These are phyloP conservation scores for Zaprionus ghesquierei DNA, from an alignment of 1,140 invertebrate species.

Conservation along the genomic window DNA sequence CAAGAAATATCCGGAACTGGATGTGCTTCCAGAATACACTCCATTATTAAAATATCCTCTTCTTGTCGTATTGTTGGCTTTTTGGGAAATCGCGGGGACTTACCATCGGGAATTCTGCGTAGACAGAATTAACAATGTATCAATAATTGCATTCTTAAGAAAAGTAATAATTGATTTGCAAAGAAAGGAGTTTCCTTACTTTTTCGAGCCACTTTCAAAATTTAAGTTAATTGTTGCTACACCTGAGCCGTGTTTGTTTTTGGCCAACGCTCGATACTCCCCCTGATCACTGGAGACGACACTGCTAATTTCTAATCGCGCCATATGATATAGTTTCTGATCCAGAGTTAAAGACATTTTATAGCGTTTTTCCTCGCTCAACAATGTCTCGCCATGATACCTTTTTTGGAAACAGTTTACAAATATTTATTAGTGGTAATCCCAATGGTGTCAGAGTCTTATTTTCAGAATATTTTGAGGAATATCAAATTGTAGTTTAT, in stretches of 20 bases:
- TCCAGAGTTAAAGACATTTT: conserved; percentile 91
- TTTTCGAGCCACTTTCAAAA: conserved; percentile 94
- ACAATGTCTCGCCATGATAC: conserved; percentile 91
- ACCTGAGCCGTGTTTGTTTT: conserved; percentile 95
- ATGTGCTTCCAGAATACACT: conserved; percentile 96
- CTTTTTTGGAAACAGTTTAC: conserved; percentile 83
- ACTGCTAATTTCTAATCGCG: conserved; percentile 91
- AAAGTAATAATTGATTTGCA: background rate
- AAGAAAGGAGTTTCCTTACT: conserved; percentile 85
- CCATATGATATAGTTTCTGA: conserved; percentile 94
- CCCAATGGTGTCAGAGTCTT: background rate
- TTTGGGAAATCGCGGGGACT: conserved; percentile 97
- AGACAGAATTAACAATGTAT: conserved; percentile 17
- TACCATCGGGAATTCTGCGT: conserved; percentile 95
- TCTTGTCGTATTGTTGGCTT: conserved; percentile 98
- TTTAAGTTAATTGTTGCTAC: conserved; percentile 97
- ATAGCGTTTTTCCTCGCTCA: conserved; percentile 90
- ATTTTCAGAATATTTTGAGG: background rate
- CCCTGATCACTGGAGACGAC: conserved; percentile 94
- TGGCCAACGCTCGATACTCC: conserved; percentile 96
- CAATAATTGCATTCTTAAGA: background rate
- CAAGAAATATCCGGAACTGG: conserved; percentile 97
- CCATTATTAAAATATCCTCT: conserved; percentile 96
- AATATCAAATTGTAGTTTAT: conserved; percentile 3
- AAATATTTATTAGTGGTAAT: conserved; percentile 11